Percentiles rank a stretch among this genome's conserved stretches.
Conservation (phyloP, 2,888 invertebrate genomes). For the Lymantria monacha region DNA sequence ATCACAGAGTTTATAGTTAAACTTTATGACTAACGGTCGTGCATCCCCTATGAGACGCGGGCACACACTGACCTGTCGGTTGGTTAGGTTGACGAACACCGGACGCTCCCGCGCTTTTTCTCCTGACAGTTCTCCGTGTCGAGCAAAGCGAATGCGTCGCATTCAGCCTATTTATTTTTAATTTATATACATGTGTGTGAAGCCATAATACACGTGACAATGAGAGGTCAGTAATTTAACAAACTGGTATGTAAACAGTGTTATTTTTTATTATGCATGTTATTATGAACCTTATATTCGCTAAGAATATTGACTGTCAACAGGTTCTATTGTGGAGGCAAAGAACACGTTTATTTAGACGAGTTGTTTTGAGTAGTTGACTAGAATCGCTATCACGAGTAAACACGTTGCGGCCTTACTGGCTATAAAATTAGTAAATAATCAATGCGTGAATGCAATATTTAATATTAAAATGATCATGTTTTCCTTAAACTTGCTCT, state of each 20-base stretch:
- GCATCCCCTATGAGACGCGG: slow-evolving; percentile 46
- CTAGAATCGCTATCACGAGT: too few relatives aligned
- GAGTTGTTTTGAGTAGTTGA: too few relatives aligned
- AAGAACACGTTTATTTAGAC: too few relatives aligned
- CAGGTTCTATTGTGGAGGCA: too few relatives aligned
- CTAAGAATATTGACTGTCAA: too few relatives aligned
- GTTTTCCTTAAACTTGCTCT: too few relatives aligned
- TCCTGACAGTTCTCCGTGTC: slow-evolving; percentile 39
- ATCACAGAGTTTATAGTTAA: slow-evolving; percentile 32
- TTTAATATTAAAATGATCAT: too few relatives aligned
- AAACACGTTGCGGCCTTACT: too few relatives aligned
- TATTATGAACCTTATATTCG: too few relatives aligned
- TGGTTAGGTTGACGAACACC: slow-evolving; percentile 11
- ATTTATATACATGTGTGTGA: slow-evolving; percentile 40
- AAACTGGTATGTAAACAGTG: not conserved
- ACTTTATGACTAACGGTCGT: slow-evolving; percentile 36
- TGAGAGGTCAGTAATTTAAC: slow-evolving; percentile 51
- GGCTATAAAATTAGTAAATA: too few relatives aligned
- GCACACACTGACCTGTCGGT: slow-evolving; percentile 49
- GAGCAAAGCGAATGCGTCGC: slow-evolving; percentile 43
- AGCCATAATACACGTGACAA: slow-evolving; percentile 34
- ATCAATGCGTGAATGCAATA: too few relatives aligned
- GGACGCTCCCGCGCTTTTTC: slow-evolving; percentile 40
- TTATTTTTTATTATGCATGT: too few relatives aligned
- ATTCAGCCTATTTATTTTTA: slow-evolving; percentile 52